Percentiles rank a stretch among this genome's conserved stretches.
These are phyloP conservation scores for Hydroisotoma schaefferi DNA, from an alignment of 2,888 invertebrate species.

Conservation along the genomic window DNA sequence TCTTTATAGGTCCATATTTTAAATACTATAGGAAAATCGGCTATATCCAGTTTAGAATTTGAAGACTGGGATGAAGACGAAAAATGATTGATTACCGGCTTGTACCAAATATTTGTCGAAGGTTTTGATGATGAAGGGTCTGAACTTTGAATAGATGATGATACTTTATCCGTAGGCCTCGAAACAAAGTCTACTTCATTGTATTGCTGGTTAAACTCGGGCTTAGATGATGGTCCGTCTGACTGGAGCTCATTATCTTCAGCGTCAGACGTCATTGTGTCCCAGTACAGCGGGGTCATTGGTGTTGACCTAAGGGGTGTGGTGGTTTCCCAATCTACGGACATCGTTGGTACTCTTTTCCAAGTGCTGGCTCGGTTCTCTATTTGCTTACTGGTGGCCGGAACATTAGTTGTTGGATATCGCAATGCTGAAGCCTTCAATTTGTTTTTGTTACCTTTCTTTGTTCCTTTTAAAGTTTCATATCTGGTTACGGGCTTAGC, in stretches of 20 bases:
- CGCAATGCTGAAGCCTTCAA: too few relatives aligned
- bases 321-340: too few relatives aligned
- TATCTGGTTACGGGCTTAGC: background rate
- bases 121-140: slow-evolving; percentile 14
- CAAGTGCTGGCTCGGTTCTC: background rate
- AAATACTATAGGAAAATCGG: slow-evolving; percentile 23
- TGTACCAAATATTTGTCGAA: slow-evolving; percentile 45
- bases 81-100: slow-evolving; percentile 43
- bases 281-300: too few relatives aligned
- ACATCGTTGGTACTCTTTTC: background rate
- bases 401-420: background rate
- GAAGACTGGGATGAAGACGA: slow-evolving; percentile 4
- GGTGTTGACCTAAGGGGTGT: background rate
- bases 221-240: too few relatives aligned
- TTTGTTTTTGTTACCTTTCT: too few relatives aligned
- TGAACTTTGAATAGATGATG: background rate
- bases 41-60: background rate
- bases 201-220: too few relatives aligned
- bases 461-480: background rate
- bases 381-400: background rate
- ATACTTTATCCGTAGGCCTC: too few relatives aligned
- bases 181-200: too few relatives aligned
- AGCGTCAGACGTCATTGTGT: too few relatives aligned
- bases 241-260: too few relatives aligned
- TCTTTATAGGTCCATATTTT: slow-evolving; percentile 38